Evolutionary conservation across 2,113 vertebrate species (phyloP).

Genomic region (Hypomesus transpacificus): DNA sequence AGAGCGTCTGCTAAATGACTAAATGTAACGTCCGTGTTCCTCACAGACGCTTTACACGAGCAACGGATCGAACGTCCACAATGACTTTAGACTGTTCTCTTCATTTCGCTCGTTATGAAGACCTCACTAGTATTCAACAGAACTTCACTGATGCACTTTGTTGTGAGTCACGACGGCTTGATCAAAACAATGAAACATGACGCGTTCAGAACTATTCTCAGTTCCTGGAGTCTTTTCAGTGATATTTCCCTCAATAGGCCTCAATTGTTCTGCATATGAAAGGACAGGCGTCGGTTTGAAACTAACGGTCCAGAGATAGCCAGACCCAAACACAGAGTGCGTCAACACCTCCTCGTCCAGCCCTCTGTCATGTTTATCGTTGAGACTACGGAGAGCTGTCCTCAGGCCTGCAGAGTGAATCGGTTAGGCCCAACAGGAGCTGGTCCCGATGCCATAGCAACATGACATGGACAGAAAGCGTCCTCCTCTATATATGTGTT

Average conservation of each 20-base stretch:
- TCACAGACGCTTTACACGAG: too few species aligned
- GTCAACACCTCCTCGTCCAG: conserved; percentile 35
- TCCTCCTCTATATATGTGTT: conserved; percentile 27
- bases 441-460: conserved; percentile 53
- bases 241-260: conserved; percentile 38
- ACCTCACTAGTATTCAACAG: too few species aligned
- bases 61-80: too few species aligned
- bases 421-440: conserved; percentile 50
- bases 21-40: too few species aligned
- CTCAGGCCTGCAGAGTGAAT: conserved; percentile 65
- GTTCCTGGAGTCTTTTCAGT: conserved; percentile 10
- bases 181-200: too few species aligned
- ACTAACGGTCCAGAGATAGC: not conserved
- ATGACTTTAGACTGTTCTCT: too few species aligned
- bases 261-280: conserved; percentile 25
- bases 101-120: too few species aligned
- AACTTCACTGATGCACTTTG: too few species aligned
- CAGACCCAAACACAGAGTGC: not conserved
- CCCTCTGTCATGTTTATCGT: conserved; percentile 50
- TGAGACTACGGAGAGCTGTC: conserved; percentile 59
- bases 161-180: too few species aligned
- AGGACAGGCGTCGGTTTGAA: not conserved
- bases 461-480: conserved; percentile 34
- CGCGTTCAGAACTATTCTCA: conserved; percentile 11
- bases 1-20: too few species aligned